phyloP scores from a whole-genome alignment of 2,888 invertebrate genomes.

The Pasiphila rectangulata region DNA sequence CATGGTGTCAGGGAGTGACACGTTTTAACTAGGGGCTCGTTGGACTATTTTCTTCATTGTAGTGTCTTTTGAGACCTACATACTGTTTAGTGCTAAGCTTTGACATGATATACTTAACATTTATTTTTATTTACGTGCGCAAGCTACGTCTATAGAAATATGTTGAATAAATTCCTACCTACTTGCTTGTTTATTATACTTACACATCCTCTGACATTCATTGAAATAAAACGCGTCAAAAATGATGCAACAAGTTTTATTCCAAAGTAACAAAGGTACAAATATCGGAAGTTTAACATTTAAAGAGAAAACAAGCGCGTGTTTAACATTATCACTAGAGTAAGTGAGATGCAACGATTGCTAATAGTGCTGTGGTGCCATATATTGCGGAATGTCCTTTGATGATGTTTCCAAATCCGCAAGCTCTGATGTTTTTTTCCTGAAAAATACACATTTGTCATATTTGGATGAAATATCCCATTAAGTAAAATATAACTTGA shows the following conservation, averaged over 20 bases:
- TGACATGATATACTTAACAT: too few species aligned
- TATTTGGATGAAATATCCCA: too few species aligned
- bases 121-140: too few species aligned
- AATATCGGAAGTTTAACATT: constrained; percentile 39
- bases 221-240: constrained; percentile 8
- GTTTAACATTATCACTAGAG: constrained; percentile 32
- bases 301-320: constrained; percentile 5
- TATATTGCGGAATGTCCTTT: constrained; percentile 43
- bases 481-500: too few species aligned
- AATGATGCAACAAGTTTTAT: constrained; percentile 68
- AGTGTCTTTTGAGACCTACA: neutral
- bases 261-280: constrained; percentile 73
- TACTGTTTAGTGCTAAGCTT: too few species aligned
- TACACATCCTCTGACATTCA: neutral
- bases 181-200: too few species aligned
- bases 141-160: too few species aligned
- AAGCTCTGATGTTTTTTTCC: constrained; percentile 67
- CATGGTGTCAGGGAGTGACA: constrained; percentile 48
- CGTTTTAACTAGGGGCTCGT: constrained; percentile 12
- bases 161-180: too few species aligned
- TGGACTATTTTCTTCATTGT: constrained; percentile 1
- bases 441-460: too few species aligned
- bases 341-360: constrained; percentile 34
- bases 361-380: constrained; percentile 37
- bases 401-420: constrained; percentile 56